Percentiles rank a stretch among this genome's conserved stretches.
Evolutionary conservation across 2,888 invertebrate species (phyloP).

Genomic region (Eucera pruinosa): DNA sequence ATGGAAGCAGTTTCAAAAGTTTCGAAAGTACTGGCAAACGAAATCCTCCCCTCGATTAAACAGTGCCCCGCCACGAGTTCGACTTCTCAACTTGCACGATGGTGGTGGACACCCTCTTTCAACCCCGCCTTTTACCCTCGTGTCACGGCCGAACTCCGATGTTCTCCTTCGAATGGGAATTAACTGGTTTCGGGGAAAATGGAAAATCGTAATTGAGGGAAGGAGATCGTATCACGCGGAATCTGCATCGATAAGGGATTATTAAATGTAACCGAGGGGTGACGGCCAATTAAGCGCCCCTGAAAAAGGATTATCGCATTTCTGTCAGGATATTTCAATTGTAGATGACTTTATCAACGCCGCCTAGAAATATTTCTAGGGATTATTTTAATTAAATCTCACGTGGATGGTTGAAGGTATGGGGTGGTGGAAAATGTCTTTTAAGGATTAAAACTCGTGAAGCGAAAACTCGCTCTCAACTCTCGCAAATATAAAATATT

Average conservation of each 20-base stretch:
- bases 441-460: too few species aligned
- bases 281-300: slow-evolving; percentile 25
- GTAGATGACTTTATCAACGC: slow-evolving; percentile 3
- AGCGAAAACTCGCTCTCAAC: too few species aligned
- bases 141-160: slow-evolving; percentile 21
- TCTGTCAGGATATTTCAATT: slow-evolving; percentile 28
- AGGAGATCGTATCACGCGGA: slow-evolving; percentile 23
- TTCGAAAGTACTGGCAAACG: slow-evolving; percentile 34
- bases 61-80: slow-evolving; percentile 16
- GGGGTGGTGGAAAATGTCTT: too few species aligned
- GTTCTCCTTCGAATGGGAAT: slow-evolving; percentile 43
- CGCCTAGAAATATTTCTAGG: neutral
- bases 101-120: neutral
- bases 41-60: slow-evolving; percentile 33
- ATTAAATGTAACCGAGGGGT: slow-evolving; percentile 25
- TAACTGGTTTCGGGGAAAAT: slow-evolving; percentile 31
- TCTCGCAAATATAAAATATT: too few species aligned
- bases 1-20: slow-evolving; percentile 33
- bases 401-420: too few species aligned
- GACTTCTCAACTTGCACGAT: slow-evolving; percentile 20
- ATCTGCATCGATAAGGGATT: slow-evolving; percentile 45
- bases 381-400: too few species aligned
- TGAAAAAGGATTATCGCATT: slow-evolving; percentile 25
- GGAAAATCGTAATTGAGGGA: slow-evolving; percentile 44
- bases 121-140: neutral